phyloP scores from a whole-genome alignment of 2,888 invertebrate species.

The Lagria hirta region DNA sequence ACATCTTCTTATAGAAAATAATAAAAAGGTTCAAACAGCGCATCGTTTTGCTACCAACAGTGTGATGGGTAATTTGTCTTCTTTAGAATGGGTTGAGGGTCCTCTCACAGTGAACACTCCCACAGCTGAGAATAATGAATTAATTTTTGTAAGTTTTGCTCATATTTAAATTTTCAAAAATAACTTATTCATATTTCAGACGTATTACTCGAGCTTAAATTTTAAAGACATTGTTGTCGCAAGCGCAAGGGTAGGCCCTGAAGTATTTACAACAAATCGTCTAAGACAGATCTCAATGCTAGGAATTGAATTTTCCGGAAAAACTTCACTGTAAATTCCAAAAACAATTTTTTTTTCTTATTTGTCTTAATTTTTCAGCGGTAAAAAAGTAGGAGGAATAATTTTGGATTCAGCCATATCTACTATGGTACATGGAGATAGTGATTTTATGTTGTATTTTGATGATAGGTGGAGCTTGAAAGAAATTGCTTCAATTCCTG shows the following conservation, averaged over 20 bases:
- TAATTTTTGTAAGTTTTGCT: constrained; percentile 32
- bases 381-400: not conserved
- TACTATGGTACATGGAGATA: too few relatives aligned
- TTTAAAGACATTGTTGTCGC: constrained; percentile 96
- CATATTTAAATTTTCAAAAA: too few relatives aligned
- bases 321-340: too few relatives aligned
- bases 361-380: too few relatives aligned
- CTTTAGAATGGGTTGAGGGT: constrained; percentile 80
- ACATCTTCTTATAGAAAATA: constrained; percentile 66
- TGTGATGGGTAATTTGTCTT: constrained; percentile 82
- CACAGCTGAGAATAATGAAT: constrained; percentile 31
- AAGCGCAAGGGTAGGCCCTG: too few relatives aligned
- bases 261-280: too few relatives aligned
- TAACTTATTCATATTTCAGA: too few relatives aligned
- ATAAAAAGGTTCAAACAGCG: constrained; percentile 54
- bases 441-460: too few relatives aligned
- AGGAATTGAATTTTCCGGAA: too few relatives aligned
- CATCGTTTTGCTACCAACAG: constrained; percentile 77
- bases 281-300: too few relatives aligned
- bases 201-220: constrained; percentile 78
- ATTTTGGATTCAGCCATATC: not conserved
- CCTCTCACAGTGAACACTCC: constrained; percentile 43
- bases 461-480: constrained; percentile 58
- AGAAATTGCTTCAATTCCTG: constrained; percentile 63
- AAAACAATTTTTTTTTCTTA: too few relatives aligned